phyloP scores from a whole-genome alignment of 2,113 vertebrate genomes.

The Scatophagus argus region DNA sequence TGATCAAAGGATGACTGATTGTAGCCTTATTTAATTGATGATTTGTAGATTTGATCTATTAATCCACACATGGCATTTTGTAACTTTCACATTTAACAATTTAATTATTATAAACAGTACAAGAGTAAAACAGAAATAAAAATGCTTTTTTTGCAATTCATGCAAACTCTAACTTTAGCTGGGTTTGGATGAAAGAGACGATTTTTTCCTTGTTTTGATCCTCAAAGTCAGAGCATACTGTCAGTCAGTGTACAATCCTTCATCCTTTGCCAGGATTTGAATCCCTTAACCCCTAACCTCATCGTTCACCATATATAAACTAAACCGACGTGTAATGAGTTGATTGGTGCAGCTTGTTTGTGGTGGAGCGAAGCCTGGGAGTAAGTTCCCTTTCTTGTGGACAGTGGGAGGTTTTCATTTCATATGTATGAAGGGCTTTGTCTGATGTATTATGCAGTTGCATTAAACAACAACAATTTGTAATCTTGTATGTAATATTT shows the following conservation, averaged over 20 bases:
- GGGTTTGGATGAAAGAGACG: too few species aligned
- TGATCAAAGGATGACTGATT: neutral
- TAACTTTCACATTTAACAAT: too few species aligned
- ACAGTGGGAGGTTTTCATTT: neutral
- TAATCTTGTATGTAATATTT: neutral
- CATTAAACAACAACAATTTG: neutral
- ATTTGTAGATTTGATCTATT: too few species aligned
- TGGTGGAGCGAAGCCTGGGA: neutral
- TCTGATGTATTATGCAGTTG: neutral
- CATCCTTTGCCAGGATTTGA: neutral
- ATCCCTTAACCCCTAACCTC: neutral
- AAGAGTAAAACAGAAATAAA: too few species aligned
- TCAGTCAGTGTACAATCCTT: too few species aligned
- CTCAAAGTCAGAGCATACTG: too few species aligned
- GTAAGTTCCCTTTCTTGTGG: too few species aligned
- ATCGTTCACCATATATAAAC: conserved; percentile 2
- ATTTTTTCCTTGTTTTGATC: too few species aligned
- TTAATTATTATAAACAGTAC: too few species aligned
- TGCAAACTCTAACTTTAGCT: too few species aligned
- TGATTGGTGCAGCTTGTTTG: neutral
- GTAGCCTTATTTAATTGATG: neutral
- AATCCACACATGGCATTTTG: too few species aligned
- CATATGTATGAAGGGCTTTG: neutral
- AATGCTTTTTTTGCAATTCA: too few species aligned
- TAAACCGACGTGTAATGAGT: neutral